These are phyloP conservation scores for Picus viridis DNA, from an alignment of 2,797 vertebrate species.

Conservation along the genomic window DNA sequence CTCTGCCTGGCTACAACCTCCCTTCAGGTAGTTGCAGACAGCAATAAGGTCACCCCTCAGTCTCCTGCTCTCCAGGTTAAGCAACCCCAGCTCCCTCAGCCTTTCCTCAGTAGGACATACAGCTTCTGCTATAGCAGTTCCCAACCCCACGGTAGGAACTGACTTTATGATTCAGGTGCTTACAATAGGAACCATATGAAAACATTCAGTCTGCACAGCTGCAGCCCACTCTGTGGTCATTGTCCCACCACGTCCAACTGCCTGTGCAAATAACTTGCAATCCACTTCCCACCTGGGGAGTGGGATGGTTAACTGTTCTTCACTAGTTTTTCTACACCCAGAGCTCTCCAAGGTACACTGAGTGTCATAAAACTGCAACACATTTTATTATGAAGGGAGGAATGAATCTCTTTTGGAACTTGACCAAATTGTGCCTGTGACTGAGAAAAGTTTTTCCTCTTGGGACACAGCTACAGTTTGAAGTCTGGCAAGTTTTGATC, in stretches of 20 bases:
- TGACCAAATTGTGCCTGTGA: not conserved
- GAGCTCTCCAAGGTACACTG: not conserved
- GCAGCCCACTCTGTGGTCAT: not conserved
- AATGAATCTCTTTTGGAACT: conserved; percentile 10
- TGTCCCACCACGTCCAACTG: not conserved
- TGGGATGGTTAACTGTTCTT: not conserved
- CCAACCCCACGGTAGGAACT: not conserved
- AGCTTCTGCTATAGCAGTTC: not conserved
- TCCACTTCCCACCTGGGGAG: not conserved
- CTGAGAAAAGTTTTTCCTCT: not conserved
- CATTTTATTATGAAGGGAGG: not conserved
- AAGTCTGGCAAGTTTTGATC: conserved; percentile 22
- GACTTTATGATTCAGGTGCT: not conserved
- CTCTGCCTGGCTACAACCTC: too few relatives aligned
- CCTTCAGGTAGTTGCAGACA: too few relatives aligned
- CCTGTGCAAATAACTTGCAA: not conserved
- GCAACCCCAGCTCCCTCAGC: too few relatives aligned
- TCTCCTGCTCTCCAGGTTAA: too few relatives aligned
- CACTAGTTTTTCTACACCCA: not conserved
- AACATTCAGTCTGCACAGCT: not conserved
- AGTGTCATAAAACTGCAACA: not conserved
- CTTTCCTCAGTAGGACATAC: accelerated
- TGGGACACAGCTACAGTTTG: conserved; percentile 3
- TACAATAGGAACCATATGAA: not conserved
- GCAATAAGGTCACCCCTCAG: too few relatives aligned